Evolutionary conservation across 1,140 invertebrate genomes (phyloP).

Genomic region (Sesamia nonagrioides): DNA sequence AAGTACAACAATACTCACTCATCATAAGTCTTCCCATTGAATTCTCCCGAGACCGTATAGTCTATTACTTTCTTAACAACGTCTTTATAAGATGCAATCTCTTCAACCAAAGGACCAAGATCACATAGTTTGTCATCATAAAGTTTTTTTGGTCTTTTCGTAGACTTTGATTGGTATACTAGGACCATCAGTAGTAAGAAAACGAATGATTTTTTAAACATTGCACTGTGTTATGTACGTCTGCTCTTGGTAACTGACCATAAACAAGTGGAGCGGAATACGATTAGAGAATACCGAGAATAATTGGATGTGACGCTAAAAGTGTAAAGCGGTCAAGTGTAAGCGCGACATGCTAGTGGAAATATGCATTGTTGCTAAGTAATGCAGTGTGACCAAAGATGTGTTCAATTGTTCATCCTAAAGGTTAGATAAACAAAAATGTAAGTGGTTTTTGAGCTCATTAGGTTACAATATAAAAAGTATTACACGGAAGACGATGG

Average conservation of each 20-base stretch:
- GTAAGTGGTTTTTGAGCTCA: no score
- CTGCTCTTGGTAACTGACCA: not conserved
- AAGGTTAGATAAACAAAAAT: not conserved
- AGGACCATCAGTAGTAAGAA: not conserved
- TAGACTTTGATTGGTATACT: not conserved
- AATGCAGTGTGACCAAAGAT: not conserved
- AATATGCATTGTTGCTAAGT: not conserved
- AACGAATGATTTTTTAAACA: constrained; percentile 7
- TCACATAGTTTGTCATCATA: constrained; percentile 64
- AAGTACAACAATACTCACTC: constrained; percentile 69
- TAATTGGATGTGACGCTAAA: not conserved
- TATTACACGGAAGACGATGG: no score
- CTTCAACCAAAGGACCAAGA: constrained; percentile 80
- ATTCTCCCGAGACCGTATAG: constrained; percentile 86
- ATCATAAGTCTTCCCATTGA: constrained; percentile 77
- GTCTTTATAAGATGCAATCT: constrained; percentile 89
- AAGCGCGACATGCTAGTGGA: not conserved
- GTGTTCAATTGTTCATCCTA: no score
- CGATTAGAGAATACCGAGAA: not conserved
- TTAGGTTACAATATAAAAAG: no score
- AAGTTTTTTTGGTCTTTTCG: not conserved
- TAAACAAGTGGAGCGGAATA: constrained; percentile 24
- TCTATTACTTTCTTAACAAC: constrained; percentile 89
- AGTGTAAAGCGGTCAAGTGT: constrained; percentile 13
- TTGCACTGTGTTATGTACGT: not conserved